Evolutionary conservation across 2,888 invertebrate genomes (phyloP).

Genomic region (Phortica magna): DNA sequence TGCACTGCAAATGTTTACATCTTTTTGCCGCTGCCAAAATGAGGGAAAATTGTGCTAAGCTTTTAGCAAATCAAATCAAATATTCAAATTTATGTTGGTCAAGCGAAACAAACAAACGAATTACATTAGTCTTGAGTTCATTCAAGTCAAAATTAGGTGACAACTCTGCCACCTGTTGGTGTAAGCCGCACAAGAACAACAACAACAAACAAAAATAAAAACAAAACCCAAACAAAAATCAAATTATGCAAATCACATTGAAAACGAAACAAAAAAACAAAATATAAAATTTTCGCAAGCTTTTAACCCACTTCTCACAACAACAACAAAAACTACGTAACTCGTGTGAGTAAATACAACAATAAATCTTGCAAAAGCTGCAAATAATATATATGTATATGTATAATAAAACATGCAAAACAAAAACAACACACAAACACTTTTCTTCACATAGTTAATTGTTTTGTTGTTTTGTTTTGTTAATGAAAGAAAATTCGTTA

Average conservation of each 20-base stretch:
- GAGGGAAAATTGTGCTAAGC: no score
- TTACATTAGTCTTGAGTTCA: no score
- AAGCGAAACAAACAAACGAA: not conserved
- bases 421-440: constrained; percentile 42
- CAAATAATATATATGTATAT: constrained; percentile 5
- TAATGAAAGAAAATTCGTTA: constrained; percentile 57
- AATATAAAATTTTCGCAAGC: constrained; percentile 36
- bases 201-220: not conserved
- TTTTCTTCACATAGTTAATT: constrained; percentile 39
- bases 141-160: constrained; percentile 12
- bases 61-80: no score
- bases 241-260: constrained; percentile 66
- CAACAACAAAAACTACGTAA: constrained; percentile 10
- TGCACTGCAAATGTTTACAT: no score
- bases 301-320: constrained; percentile 36
- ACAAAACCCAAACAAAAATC: constrained; percentile 37
- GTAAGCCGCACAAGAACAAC: constrained; percentile 29
- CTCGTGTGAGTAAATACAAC: constrained; percentile 32
- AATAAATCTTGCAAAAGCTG: constrained; percentile 38
- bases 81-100: not conserved
- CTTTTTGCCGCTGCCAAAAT: no score
- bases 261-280: constrained; percentile 30
- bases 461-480: constrained; percentile 62
- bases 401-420: constrained; percentile 33
- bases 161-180: constrained; percentile 59